Evolutionary conservation across 2,888 invertebrate species (phyloP).

Genomic region (Drosophila incognita): DNA sequence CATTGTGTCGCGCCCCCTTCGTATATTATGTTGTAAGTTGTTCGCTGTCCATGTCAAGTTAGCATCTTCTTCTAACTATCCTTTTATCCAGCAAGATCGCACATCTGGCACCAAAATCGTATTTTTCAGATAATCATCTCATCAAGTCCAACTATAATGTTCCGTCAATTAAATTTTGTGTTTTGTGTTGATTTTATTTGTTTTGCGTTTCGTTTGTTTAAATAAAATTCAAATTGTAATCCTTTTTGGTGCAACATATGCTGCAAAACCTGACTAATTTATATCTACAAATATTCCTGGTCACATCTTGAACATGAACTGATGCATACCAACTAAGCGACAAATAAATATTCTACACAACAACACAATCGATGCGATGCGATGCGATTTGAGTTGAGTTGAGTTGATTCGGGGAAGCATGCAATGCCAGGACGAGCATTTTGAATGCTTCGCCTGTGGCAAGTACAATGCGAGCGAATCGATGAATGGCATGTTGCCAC

Average conservation of each 20-base stretch:
- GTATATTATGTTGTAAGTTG: conserved; percentile 64
- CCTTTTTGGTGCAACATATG: neutral
- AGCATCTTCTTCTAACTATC: neutral
- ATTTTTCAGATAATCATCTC: conserved; percentile 45
- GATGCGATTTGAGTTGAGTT: conserved; percentile 17
- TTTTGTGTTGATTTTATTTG: conserved; percentile 1
- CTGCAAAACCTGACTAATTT: conserved; percentile 17
- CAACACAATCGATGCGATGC: conserved; percentile 9
- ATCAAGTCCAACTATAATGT: neutral
- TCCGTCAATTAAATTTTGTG: conserved; percentile 14
- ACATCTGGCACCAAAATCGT: conserved; percentile 36
- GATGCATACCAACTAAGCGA: neutral
- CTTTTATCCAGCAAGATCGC: conserved; percentile 36
- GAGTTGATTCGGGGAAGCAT: conserved; percentile 30
- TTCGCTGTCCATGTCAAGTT: neutral
- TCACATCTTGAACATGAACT: neutral
- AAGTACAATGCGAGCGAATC: conserved; percentile 21
- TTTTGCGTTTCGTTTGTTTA: conserved; percentile 9
- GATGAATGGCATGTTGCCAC: conserved; percentile 17
- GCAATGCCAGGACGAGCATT: conserved; percentile 17
- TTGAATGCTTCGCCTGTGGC: conserved; percentile 58
- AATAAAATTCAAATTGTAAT: conserved; percentile 27
- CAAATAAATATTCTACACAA: conserved; percentile 9
- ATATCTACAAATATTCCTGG: neutral
- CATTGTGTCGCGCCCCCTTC: conserved; percentile 58